Evolutionary conservation across 2,113 vertebrate species (phyloP).

Genomic region (Strigops habroptila): DNA sequence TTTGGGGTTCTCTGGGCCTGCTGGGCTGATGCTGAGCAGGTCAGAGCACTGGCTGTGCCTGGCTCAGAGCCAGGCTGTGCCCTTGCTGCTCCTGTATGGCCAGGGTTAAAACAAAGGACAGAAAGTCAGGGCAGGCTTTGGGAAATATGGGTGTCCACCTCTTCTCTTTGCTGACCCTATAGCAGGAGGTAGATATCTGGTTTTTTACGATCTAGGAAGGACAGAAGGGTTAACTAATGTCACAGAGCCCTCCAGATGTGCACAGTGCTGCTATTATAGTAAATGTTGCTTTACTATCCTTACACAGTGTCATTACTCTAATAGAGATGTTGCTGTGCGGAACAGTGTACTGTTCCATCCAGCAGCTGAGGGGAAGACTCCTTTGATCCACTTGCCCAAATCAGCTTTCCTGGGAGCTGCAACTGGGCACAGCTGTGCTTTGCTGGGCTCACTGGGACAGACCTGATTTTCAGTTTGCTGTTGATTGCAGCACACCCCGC

Average conservation of each 20-base stretch:
- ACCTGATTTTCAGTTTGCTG: neutral
- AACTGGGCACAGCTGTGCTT: neutral
- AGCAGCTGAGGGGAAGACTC: neutral
- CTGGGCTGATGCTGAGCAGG: neutral
- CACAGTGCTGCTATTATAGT: neutral
- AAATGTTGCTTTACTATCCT: neutral
- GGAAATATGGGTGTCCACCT: neutral
- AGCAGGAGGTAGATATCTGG: neutral
- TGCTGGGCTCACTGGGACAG: accelerated
- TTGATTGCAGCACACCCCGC: accelerated
- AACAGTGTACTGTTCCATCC: accelerated
- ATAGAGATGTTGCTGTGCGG: neutral
- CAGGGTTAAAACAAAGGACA: neutral
- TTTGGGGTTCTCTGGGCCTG: neutral
- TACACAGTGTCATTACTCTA: neutral
- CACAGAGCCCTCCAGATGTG: neutral
- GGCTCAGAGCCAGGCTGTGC: neutral
- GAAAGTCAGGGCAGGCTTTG: neutral
- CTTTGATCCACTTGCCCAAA: neutral
- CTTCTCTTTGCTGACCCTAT: neutral
- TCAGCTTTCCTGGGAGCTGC: neutral
- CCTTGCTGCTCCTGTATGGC: accelerated
- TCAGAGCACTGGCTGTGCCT: neutral
- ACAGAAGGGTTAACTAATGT: neutral
- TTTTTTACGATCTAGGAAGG: neutral